Evolutionary conservation across 2,113 vertebrate species (phyloP), one percentile per base, ranked within the genome.

Genomic region (Oceanites oceanicus): DNA sequence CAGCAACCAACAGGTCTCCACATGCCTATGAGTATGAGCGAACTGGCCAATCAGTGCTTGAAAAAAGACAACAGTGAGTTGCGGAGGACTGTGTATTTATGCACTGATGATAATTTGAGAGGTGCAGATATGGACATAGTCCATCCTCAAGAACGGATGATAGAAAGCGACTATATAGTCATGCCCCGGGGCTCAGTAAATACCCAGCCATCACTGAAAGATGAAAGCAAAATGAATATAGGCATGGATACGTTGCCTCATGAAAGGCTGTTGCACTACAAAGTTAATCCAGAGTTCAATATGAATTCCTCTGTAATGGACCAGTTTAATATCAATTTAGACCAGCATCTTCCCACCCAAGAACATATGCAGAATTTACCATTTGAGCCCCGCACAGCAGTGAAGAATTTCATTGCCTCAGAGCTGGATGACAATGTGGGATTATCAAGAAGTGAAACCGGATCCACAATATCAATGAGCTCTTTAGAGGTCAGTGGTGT

Each of bases 151-250:
- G 99, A 99, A 56, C 98, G 98, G 97, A 99, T 99, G 98, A 99
- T 99, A 98, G 99, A 99, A 96, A 99, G 99, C 20, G 99, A 99
- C 98, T 99, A 99, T 93, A 99, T 99, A 19, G 99, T 99, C 70
- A 99, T 99, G 99, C 99, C 99, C 42, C 98, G 98, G 86, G 98
- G 99, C 86, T 98, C 99, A 40, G 98, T 99, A 72, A 99, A 98
- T 82, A 70, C 99, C 66, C 98, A 99, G 91, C 98, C 99, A 40
- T 98, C 99, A 8, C 96, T 99, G 97, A 99, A 99, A 96, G 99
- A 99, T 44, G 99, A 99, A 62, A 98, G 97, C 97, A 99, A 99
- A 98, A 98, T 99, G 98, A 99, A 99, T 98, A 98, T 99, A 97
- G 98, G 98, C 96, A 99, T 99, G 99, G 99, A 99, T 97, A 98